A percentile compares a stretch with the other conserved stretches of the same genome.
phyloP scores from a whole-genome alignment of 1,140 invertebrate genomes.

The Drosophila guanche region DNA sequence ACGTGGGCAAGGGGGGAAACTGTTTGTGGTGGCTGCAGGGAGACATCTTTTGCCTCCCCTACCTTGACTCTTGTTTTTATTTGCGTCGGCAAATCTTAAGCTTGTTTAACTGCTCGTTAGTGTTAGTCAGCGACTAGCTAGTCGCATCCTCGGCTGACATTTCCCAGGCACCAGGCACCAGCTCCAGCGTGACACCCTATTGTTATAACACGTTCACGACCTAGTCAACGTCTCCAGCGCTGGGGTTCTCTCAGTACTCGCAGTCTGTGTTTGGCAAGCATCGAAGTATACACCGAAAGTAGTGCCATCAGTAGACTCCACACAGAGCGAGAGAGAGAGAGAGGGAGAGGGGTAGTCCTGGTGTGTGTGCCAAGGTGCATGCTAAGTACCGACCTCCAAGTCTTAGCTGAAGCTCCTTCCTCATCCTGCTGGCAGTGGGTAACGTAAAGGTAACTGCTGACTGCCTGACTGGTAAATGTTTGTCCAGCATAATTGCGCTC shows the following conservation, averaged over 20 bases:
- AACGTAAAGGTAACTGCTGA: slow-evolving; percentile 12
- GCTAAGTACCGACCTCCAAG: slow-evolving; percentile 65
- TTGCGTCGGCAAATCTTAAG: slow-evolving; percentile 80
- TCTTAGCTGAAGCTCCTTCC: neutral
- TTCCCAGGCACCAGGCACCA: slow-evolving; percentile 1
- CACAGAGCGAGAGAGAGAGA: slow-evolving; percentile 27
- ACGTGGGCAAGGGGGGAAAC: neutral
- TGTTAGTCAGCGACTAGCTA: slow-evolving; percentile 62
- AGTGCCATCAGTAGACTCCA: slow-evolving; percentile 31
- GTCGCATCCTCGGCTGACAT: slow-evolving; percentile 2
- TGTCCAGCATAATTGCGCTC: slow-evolving; percentile 81
- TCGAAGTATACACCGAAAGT: slow-evolving; percentile 62
- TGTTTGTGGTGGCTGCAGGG: slow-evolving; percentile 12
- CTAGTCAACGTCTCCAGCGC: slow-evolving; percentile 53
- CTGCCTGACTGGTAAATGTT: slow-evolving; percentile 68
- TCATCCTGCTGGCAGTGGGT: no score
- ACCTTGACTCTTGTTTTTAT: slow-evolving; percentile 74
- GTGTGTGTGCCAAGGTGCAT: slow-evolving; percentile 72
- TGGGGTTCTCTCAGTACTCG: slow-evolving; percentile 11
- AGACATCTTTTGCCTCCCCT: no score
- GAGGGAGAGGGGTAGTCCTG: no score
- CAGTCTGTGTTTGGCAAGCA: slow-evolving; percentile 72
- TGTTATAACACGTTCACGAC: slow-evolving; percentile 76
- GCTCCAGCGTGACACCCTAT: slow-evolving; percentile 66
- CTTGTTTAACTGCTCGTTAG: slow-evolving; percentile 82